These are phyloP conservation scores for Hirtodrosophila histrioides DNA, from an alignment of 2,888 invertebrate species.

Conservation along the genomic window DNA sequence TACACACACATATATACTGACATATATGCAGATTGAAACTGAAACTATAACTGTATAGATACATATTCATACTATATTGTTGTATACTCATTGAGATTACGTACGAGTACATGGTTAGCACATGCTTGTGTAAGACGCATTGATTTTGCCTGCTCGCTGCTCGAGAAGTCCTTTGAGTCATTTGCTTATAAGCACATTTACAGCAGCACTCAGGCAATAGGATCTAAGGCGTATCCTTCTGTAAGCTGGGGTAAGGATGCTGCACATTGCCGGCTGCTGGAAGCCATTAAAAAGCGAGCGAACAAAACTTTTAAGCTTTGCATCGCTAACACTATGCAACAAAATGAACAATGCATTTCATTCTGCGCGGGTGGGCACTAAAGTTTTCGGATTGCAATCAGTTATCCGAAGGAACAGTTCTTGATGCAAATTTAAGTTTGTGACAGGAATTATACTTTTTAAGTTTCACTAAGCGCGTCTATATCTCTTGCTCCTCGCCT, in stretches of 20 bases:
- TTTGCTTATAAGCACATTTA: conserved; percentile 49
- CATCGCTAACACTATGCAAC: conserved; percentile 15
- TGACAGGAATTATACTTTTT: too few relatives aligned
- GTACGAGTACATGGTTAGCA: not conserved
- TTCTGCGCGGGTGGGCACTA: not conserved
- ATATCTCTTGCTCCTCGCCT: too few relatives aligned
- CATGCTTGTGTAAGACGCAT: conserved; percentile 15
- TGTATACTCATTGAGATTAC: not conserved
- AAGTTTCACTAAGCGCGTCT: too few relatives aligned
- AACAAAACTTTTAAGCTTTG: conserved; percentile 15
- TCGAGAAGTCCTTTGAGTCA: conserved; percentile 9
- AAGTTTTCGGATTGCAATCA: not conserved
- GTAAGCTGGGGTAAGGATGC: not conserved
- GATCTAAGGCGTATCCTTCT: not conserved
- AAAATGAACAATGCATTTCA: not conserved
- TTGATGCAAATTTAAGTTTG: too few relatives aligned
- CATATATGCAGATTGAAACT: not conserved
- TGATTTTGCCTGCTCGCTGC: conserved; percentile 20
- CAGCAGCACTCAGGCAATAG: conserved; percentile 21
- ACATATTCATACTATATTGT: not conserved
- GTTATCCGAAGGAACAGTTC: too few relatives aligned
- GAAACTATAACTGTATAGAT: conserved; percentile 2
- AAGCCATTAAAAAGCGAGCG: conserved; percentile 23
- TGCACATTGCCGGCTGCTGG: conserved; percentile 3
- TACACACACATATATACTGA: conserved; percentile 13